phyloP scores from a whole-genome alignment of 2,113 vertebrate genomes.

The Brachypteracias leptosomus region DNA sequence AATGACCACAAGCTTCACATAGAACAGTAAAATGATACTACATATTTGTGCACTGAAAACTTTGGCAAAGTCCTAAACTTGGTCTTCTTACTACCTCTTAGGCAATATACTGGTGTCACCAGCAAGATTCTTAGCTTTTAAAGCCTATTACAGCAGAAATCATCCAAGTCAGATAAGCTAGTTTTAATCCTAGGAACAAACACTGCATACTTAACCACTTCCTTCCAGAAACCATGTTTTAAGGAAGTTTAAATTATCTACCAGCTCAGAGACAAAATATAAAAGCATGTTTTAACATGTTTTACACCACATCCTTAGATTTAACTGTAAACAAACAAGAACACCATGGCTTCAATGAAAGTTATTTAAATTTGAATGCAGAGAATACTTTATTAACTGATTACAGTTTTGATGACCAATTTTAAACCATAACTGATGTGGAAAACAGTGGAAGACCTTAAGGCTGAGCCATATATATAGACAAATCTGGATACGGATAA shows the following conservation, averaged over 20 bases:
- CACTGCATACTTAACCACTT: not conserved
- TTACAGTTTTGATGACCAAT: slow-evolving; percentile 79
- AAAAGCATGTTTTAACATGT: not conserved
- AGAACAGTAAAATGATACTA: not conserved
- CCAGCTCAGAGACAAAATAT: not conserved
- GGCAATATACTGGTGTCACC: not conserved
- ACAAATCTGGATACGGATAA: slow-evolving; percentile 68
- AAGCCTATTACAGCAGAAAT: not conserved
- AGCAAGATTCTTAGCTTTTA: not conserved
- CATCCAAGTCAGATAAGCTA: not conserved
- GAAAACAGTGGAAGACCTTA: slow-evolving; percentile 75
- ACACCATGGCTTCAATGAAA: slow-evolving; percentile 39
- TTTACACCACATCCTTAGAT: not conserved
- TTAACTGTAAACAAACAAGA: slow-evolving; percentile 17
- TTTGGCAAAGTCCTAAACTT: not conserved
- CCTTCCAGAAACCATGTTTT: not conserved
- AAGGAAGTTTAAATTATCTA: not conserved
- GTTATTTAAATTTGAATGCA: slow-evolving; percentile 74
- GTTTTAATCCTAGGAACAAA: not conserved
- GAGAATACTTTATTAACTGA: slow-evolving; percentile 89
- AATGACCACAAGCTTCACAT: not conserved
- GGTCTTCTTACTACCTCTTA: not conserved
- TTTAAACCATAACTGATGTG: slow-evolving; percentile 71
- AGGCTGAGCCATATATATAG: slow-evolving; percentile 75
- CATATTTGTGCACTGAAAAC: not conserved